These are phyloP conservation scores for Sebastolobus alascanus DNA, from an alignment of 2,797 vertebrate genomes.

Conservation along the genomic window DNA sequence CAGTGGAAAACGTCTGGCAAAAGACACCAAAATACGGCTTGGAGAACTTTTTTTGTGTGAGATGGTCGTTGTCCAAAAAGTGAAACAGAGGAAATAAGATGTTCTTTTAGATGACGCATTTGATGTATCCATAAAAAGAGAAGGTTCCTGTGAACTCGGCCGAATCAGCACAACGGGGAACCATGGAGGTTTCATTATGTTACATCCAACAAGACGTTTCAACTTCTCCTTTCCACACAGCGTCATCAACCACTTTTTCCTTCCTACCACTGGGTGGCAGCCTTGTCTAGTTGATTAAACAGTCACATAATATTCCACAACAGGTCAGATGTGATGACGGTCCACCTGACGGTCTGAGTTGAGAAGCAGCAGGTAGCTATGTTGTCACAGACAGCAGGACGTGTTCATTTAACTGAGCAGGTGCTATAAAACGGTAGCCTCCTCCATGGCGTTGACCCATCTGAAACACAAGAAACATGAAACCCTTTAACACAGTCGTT, in stretches of 20 bases:
- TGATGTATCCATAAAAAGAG: conserved; percentile 11
- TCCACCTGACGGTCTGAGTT: conserved; percentile 32
- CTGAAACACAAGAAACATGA: conserved; percentile 80
- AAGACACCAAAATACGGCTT: conserved; percentile 12
- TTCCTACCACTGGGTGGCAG: conserved; percentile 31
- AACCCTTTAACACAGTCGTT: not conserved
- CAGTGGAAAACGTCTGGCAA: conserved; percentile 37
- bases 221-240: conserved; percentile 10
- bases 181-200: not conserved
- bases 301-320: conserved; percentile 18
- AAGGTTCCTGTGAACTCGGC: conserved; percentile 15
- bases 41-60: not conserved
- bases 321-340: conserved; percentile 26
- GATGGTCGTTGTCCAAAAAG: conserved; percentile 3
- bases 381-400: conserved; percentile 53
- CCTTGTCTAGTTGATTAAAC: conserved; percentile 3
- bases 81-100: not conserved
- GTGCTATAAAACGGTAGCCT: conserved; percentile 97
- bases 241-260: not conserved
- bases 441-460: conserved; percentile 97
- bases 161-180: conserved; percentile 6
- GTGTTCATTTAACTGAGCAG: conserved; percentile 48
- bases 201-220: conserved; percentile 19
- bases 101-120: conserved; percentile 3
- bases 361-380: conserved; percentile 67